These are phyloP conservation scores for Pedetes capensis DNA, from an alignment of 2,113 vertebrate genomes.

Conservation along the genomic window DNA sequence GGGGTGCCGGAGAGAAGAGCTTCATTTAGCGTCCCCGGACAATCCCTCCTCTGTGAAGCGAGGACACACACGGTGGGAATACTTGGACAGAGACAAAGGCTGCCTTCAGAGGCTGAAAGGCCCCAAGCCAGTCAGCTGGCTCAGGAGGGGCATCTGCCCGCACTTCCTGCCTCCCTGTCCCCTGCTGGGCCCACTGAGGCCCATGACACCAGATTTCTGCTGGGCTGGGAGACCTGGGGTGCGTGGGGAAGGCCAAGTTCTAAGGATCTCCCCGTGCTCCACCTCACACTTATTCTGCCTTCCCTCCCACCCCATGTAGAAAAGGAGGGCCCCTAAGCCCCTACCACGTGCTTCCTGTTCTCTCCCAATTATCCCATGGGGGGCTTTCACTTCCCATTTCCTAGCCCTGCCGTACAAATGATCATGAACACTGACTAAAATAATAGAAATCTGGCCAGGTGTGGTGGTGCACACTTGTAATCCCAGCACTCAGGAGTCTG, in stretches of 20 bases:
- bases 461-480: too few species aligned
- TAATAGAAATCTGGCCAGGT: neutral
- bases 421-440: neutral
- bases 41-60: slow-evolving; percentile 57
- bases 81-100: slow-evolving; percentile 57
- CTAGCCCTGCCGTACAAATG: accelerated
- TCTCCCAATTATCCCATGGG: neutral
- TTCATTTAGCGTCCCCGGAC: slow-evolving; percentile 32
- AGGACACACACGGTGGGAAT: neutral
- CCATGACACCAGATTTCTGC: neutral
- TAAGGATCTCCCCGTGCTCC: accelerated
- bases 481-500: too few species aligned
- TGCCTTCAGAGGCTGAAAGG: slow-evolving; percentile 59
- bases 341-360: neutral
- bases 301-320: neutral
- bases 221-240: neutral
- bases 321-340: neutral
- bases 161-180: neutral
- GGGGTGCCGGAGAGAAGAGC: neutral
- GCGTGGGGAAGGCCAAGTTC: neutral
- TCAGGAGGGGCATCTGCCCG: neutral
- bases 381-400: too few species aligned
- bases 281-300: neutral
- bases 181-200: neutral
- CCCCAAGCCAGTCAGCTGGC: slow-evolving; percentile 50